phyloP scores from a whole-genome alignment of 35 echinoderm and acorn worm genomes.

The Strongylocentrotus purpuratus region DNA sequence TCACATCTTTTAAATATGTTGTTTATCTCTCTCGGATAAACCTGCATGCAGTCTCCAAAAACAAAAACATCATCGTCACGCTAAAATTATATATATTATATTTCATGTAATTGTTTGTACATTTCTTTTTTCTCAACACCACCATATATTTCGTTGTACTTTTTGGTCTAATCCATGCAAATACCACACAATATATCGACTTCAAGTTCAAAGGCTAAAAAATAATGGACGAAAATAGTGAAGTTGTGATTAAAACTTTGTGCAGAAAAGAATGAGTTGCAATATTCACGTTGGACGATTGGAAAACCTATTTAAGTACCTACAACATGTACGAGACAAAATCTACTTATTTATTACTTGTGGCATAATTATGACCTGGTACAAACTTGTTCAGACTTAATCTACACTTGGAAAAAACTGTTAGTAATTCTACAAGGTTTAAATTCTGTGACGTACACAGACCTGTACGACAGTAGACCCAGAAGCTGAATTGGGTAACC shows the following conservation, averaged over 20 bases:
- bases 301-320: neutral
- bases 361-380: no score
- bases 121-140: neutral
- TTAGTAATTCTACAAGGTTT: no score
- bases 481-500: neutral
- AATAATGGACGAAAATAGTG: neutral
- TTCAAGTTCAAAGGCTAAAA: neutral
- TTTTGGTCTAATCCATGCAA: constrained; percentile 12
- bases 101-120: neutral
- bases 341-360: no score
- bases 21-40: no score
- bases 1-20: neutral
- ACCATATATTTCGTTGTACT: neutral
- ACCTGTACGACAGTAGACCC: neutral
- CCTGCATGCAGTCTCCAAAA: no score
- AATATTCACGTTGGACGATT: neutral
- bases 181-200: neutral
- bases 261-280: constrained; percentile 1
- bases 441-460: no score
- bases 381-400: no score
- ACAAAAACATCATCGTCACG: neutral
- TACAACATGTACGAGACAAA: neutral
- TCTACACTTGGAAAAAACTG: no score
- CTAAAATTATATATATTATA: neutral
- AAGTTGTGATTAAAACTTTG: neutral